Evolutionary conservation across 2,113 vertebrate genomes (phyloP), one percentile per base, ranked within the genome.

Genomic region (Ceyx melanurus): DNA sequence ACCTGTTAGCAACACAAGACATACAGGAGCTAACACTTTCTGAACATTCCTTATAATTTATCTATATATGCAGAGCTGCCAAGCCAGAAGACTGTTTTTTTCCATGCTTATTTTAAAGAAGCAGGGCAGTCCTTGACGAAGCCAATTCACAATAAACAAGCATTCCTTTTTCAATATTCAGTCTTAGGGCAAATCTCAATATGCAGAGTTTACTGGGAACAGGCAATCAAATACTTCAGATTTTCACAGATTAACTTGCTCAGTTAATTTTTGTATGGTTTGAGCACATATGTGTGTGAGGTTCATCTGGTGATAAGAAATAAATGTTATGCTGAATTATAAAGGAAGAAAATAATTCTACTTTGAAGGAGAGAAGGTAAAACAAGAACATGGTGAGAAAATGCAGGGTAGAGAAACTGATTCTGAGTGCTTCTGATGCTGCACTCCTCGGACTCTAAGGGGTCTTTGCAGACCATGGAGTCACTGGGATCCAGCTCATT

Each of bases 281-380:
- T 95, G 74, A 73, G 71, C 54, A 82, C 31, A 11, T 1, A 90
- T 54, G 31, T 58, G 73, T 72, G 62, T 54, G 74, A 85, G 76
- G 83, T 81, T 89, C 86, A 25, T 80, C 85, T 78, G 58, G 28
- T 58, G 91, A 92, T 92, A 93, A 94, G 88, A 91, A 65, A 92
- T 66, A 26, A 51, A 91, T 77, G 90, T 79, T 81, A 64, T 0
- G 2, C 70, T 64, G 70, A 56, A 50, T 79, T 90, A 60, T 70
- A 31, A 82, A 71, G 66, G 80, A 74, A 70, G 71, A 91, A 91
- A 94, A 82, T 35, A 78, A 93, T 83, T 48, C 40, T 67, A 14
- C 25, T 86, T 62, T 58, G 60, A 53, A 23, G 0, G 8, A 73
- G 58, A 88, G 46, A 83, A 87, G 87, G 73, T 89, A 73, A 94